Base-by-base conservation (phyloP, 1,140 invertebrate species). In the Pteromalus puparum region DNA sequence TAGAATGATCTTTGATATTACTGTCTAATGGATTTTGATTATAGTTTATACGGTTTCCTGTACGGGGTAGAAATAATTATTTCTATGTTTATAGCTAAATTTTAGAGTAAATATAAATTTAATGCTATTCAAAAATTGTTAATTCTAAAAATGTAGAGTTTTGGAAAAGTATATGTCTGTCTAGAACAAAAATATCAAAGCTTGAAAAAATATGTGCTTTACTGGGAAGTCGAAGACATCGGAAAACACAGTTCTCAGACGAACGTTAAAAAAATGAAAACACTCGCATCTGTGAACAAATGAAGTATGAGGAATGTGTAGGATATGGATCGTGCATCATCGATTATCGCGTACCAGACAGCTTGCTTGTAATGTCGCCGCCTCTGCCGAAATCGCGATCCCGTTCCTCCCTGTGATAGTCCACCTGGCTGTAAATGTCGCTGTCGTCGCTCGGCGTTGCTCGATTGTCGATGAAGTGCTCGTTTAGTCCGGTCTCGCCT, bases 391-490 rank as follows among this genome's bases (percentile, higher is more conserved):
- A 84, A 26, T 93, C 92, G 46, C 92, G 89, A 61, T 93, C 92
- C 18, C 91, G 88, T 30, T 93, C 92, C 82, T 93, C 92, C 70
- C 92, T 87, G 89, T 93, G 92, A 88, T 92, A 93, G 88, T 95
- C 93, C 79, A 95, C 93, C 86, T 94, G 94, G 68, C 95, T 95
- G 87, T 96, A 96, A 86, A 96, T 94, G 89, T 96, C 96, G 87
- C 95, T 96, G 88, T 96, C 95, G 90, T 96, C 95, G 90, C 95
- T 96, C 6, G 94, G 94, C 0, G 91, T 93, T 1, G 92, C 92
- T 68, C 92, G 88, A 82, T 92, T 91, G 83, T 93, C 91, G 24
- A 89, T 89, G 90, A 90, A 94, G 83, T 88, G 93, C 86, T 90
- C 94, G 89, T 91, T 95, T 88, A 90, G 90, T 65, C 87, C 93